Base-by-base conservation (phyloP, 2,888 invertebrate species). In the Chymomyza caudatula region DNA sequence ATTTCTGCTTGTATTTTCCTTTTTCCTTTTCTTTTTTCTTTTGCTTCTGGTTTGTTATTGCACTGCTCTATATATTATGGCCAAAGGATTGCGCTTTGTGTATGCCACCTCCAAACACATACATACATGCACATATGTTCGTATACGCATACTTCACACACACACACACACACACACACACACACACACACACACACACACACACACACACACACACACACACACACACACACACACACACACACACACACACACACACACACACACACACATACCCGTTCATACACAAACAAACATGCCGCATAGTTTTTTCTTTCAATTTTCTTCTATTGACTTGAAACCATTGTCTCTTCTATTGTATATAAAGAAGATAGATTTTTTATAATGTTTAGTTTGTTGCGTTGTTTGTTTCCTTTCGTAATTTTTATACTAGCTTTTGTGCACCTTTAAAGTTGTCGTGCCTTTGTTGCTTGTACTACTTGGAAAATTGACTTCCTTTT, bases 1-100 rank as follows among this genome's bases (percentile, higher is more conserved):
- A 72, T 80, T 85, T 76, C 62, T 49, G 49, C 62, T 71, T 51
- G 44, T 22, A 19, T 62, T 69, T 78, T 69, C 47, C 63, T 58
- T 62, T 67, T 74, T 58, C 58, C 66, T 71, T 75, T 77, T 59
- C 66, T 71, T 51, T 59, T 69, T 11, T 63, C 65, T 43, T 67
- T 67, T 13, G 11, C 71, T 47, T 58, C 22, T n/a, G 17, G 20
- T 51, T 20, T 17, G 20, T 51, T 17, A 3, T 49, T 55, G 44
- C 53, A 61, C 19, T 43, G 58, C 22, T 63, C 29, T 55, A 62
- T 65, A 67, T 59, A 63, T 69, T 63, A 65, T 71, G 52, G 44
- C 60, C 64, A 78, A 71, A 65, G 67, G 63, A 80, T 75, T 75
- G 60, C 19, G 53, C 53, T 53, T 58, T 44, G 43, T 44, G 44